These are phyloP conservation scores for Athalia cordata DNA, from an alignment of 2,888 invertebrate genomes.

Conservation along the genomic window DNA sequence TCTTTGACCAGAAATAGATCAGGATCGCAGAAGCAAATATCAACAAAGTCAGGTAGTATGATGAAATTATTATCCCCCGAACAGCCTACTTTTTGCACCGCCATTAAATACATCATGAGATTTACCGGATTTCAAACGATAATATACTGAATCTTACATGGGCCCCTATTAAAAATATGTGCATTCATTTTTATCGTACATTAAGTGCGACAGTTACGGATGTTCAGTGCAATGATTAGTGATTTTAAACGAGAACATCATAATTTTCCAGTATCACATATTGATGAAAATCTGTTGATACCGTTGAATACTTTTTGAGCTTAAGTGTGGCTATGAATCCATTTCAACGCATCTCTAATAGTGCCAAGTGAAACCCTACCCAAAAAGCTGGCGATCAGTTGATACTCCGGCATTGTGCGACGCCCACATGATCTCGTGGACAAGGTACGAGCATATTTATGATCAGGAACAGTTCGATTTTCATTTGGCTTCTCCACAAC, in stretches of 20 bases:
- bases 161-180: background rate
- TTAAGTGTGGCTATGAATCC: slow-evolving; percentile 76
- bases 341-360: slow-evolving; percentile 79
- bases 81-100: background rate
- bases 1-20: background rate
- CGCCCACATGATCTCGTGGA: slow-evolving; percentile 72
- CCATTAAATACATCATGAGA: slow-evolving; percentile 8
- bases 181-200: background rate
- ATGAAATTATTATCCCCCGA: background rate
- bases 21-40: background rate
- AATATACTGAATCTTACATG: slow-evolving; percentile 11
- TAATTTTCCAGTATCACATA: slow-evolving; percentile 15
- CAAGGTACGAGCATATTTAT: slow-evolving; percentile 51
- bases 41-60: background rate
- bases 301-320: slow-evolving; percentile 22
- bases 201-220: too few relatives aligned
- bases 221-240: background rate
- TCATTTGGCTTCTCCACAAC: slow-evolving; percentile 39
- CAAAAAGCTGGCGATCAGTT: slow-evolving; percentile 83
- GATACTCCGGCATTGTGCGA: slow-evolving; percentile 83
- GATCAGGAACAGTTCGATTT: slow-evolving; percentile 8
- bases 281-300: slow-evolving; percentile 16
- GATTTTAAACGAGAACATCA: background rate
- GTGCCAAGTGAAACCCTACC: slow-evolving; percentile 78
- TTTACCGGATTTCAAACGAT: slow-evolving; percentile 7